phyloP scores from a whole-genome alignment of 2,888 invertebrate genomes.

The Autographa pulchrina region DNA sequence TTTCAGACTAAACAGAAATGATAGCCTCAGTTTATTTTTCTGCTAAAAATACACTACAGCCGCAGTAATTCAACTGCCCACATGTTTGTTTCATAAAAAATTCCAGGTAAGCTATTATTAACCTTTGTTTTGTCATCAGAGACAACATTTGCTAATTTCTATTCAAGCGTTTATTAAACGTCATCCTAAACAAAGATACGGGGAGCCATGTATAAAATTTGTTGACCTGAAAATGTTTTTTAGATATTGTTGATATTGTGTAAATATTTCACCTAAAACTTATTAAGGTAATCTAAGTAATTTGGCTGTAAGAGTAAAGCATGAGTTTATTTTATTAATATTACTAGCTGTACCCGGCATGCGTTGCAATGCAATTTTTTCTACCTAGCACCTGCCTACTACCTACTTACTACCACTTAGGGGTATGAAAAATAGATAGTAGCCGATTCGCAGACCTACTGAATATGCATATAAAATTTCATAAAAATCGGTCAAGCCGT shows the following conservation, averaged over 20 bases:
- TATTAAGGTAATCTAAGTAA: slow-evolving; percentile 15
- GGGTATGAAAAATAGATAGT: too few species aligned
- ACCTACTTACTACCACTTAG: too few species aligned
- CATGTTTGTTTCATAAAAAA: slow-evolving; percentile 40
- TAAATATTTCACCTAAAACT: slow-evolving; percentile 21
- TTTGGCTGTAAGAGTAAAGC: slow-evolving; percentile 17
- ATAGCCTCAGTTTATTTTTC: not conserved
- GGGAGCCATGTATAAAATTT: slow-evolving; percentile 44
- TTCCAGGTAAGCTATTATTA: slow-evolving; percentile 27
- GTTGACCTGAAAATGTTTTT: slow-evolving; percentile 29
- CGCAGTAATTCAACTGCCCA: slow-evolving; percentile 27
- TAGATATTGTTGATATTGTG: slow-evolving; percentile 8
- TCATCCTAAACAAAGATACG: slow-evolving; percentile 60
- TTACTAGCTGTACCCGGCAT: too few species aligned
- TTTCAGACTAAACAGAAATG: not conserved
- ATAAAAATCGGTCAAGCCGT: too few species aligned
- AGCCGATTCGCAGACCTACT: too few species aligned
- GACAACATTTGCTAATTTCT: slow-evolving; percentile 42
- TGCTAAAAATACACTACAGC: not conserved
- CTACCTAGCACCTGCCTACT: too few species aligned
- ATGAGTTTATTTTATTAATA: slow-evolving; percentile 24
- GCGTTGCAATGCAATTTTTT: too few species aligned
- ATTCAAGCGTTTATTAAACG: slow-evolving; percentile 54
- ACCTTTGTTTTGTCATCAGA: slow-evolving; percentile 39
- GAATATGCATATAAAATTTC: too few species aligned